Evolutionary conservation across 2,797 vertebrate genomes (phyloP).

Genomic region (Gadopsis bispinosus): DNA sequence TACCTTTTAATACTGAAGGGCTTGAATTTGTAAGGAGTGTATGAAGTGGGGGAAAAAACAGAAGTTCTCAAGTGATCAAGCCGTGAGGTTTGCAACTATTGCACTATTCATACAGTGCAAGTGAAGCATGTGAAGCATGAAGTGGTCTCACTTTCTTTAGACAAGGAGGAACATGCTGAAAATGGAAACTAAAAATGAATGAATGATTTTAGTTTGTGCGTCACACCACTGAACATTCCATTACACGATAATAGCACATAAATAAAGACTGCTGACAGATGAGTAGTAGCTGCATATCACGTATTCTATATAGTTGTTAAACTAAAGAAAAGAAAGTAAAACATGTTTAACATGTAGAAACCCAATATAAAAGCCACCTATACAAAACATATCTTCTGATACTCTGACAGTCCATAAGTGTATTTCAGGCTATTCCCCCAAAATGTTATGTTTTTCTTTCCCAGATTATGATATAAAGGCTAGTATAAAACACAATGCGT

Average conservation of each 20-base stretch:
- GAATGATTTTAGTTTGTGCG: no score
- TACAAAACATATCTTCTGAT: neutral
- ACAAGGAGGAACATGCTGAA: neutral
- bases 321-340: neutral
- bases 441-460: neutral
- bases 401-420: neutral
- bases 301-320: neutral
- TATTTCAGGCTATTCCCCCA: neutral
- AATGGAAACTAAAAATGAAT: conserved; percentile 6
- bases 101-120: no score
- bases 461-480: neutral
- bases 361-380: neutral
- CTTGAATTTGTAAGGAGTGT: neutral
- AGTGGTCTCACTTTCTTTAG: neutral
- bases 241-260: neutral
- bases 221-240: neutral
- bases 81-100: neutral
- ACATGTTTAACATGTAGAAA: neutral
- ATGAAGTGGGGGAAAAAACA: neutral
- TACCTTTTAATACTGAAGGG: neutral
- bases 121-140: neutral
- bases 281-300: neutral
- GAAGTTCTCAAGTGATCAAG: neutral
- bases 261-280: no score
- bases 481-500: neutral